phyloP scores from a whole-genome alignment of 2,113 vertebrate genomes.

The Hyperoodon ampullatus region DNA sequence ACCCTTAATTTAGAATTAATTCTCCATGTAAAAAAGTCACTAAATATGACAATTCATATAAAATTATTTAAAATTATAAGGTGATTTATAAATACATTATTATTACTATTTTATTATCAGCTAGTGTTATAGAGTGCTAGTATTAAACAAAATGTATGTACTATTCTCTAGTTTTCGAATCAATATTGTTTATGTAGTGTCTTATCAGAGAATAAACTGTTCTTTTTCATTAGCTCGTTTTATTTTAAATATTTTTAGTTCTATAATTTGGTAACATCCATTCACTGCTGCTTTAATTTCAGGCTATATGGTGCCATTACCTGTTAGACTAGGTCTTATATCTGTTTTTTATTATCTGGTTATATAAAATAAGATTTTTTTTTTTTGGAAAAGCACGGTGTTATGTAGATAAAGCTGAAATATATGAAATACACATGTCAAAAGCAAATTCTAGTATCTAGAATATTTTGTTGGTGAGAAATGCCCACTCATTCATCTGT shows the following conservation, averaged over 20 bases:
- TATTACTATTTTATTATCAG: neutral
- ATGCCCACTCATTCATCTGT: neutral
- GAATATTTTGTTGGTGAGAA: neutral
- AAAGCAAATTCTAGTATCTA: neutral
- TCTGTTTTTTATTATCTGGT: neutral
- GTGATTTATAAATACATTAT: neutral
- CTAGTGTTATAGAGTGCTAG: neutral
- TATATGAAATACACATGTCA: neutral
- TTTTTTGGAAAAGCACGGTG: neutral
- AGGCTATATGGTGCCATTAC: neutral
- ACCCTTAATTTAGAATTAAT: neutral
- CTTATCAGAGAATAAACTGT: neutral
- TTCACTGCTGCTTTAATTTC: neutral
- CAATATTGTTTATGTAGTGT: neutral
- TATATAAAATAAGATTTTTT: neutral
- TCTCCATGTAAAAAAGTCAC: neutral
- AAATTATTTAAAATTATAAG: neutral
- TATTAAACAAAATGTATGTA: neutral
- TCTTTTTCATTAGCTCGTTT: neutral
- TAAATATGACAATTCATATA: neutral
- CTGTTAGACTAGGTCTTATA: neutral
- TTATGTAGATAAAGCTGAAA: neutral
- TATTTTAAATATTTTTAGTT: neutral
- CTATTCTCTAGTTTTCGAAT: neutral
- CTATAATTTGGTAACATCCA: neutral